Base-by-base conservation (phyloP, 1,140 invertebrate genomes). In the Andricus grossulariae region DNA sequence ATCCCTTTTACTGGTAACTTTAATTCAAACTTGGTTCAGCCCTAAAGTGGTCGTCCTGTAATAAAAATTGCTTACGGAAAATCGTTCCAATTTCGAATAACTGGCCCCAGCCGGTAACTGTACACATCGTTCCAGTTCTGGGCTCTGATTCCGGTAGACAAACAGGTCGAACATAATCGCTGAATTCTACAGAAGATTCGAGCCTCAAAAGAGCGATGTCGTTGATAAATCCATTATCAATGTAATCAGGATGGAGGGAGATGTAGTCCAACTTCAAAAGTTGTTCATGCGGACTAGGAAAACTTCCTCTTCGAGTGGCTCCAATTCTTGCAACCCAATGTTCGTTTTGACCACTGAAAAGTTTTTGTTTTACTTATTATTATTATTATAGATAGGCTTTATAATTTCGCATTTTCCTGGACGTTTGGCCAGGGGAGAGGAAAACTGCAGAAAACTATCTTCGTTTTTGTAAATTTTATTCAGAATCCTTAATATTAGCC, bases 31-130 rank as follows among this genome's bases (percentile, higher is more conserved):
- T n/a, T n/a, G n/a, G n/a, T n/a, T n/a, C n/a, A n/a, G n/a, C n/a
- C n/a, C n/a, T n/a, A n/a, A n/a, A n/a, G n/a, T n/a, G n/a, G n/a
- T 25, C 1, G 25, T 25, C 4, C 8, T 25, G 2, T 60, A 75
- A 49, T 50, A 71, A 50, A 32, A 15, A 49, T 39, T 54, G 93
- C 95, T 95, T 92, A 97, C 96, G 96, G 87, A 96, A 96, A 79
- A 96, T 94, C 55, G 94, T 90, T 60, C 95, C 95, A 78, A 95
- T 93, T 91, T 97, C 96, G 83, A 95, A 96, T 0, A 97, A 91
- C 86, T 97, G 96, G 73, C 96, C 96, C 96, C 96, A 97, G 6
- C 96, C 96, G 2, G 96, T 94, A 3, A 97, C 95, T 0, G 95
- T 96, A 86, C 96, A 97, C 50, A 93, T 92, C 0, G 93, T 92